Evolutionary conservation across 2,113 vertebrate species (phyloP), one percentile per base, ranked within the genome.

Genomic region (Coracopsis vasa): DNA sequence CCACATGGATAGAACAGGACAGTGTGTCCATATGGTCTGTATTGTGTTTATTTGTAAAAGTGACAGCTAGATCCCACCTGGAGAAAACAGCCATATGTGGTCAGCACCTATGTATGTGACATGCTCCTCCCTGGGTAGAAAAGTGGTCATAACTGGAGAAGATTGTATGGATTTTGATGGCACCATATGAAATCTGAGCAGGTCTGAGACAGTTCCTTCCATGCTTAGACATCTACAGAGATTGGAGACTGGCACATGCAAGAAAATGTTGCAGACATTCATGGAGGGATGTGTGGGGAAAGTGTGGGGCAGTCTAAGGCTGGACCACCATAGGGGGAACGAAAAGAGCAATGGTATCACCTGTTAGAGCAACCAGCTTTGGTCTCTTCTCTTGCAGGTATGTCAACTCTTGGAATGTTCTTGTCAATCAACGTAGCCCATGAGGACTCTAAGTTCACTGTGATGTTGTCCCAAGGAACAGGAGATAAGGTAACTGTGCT

Each of bases 381-480:
- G 44, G 3, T 67, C 1, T 72, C 31, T 91, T 65, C 21, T 78
- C 6, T 47, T 41, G 11, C 51, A 93, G 72, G 17, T 35, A 5
- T 0, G 2, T 15, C n/a, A 67, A 1, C n/a, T 25, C 13, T 28
- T 84, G 61, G 35, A 45, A 37, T 6, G 9, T 5, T 37, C 27
- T 51, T 35, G 9, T n/a, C 31, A 45, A 15, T 18, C 0, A 0
- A 4, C 10, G 11, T 9, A 56, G 58, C 42, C 67, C 56, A n/a
- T 31, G 24, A 77, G 65, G 58, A 14, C 14, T 56, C 48, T 25
- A 56, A 23, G 31, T 8, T 67, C 25, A 31, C 42, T 6, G 41
- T 27, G 19, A 4, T 21, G 24, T 0, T 62, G 53, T 65, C 41
- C 51, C 11, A 37, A 48, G 44, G 35, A 81, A 44, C 44, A 72